Percentiles rank a stretch among this genome's conserved stretches.
These are phyloP conservation scores for Cephus pulcher DNA, from an alignment of 2,888 invertebrate genomes.

Conservation along the genomic window DNA sequence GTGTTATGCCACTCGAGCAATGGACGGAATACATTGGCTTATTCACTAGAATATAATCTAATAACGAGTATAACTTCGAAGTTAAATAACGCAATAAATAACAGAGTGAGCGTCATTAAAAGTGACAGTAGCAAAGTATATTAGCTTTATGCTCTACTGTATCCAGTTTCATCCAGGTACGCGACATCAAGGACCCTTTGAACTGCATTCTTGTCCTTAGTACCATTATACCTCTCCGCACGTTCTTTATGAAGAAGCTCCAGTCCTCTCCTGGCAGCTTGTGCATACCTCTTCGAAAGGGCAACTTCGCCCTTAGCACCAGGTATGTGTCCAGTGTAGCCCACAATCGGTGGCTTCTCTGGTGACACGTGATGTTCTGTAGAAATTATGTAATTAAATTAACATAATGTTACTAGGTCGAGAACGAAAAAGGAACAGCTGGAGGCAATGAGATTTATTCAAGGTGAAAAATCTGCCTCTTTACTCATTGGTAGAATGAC, in stretches of 20 bases:
- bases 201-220: slow-evolving; percentile 28
- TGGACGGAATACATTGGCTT: neutral
- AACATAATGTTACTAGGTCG: neutral
- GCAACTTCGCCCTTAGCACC: slow-evolving; percentile 77
- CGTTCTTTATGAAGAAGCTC: slow-evolving; percentile 72
- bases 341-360: slow-evolving; percentile 78
- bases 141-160: slow-evolving; percentile 25
- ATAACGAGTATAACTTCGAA: neutral
- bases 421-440: neutral
- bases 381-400: slow-evolving; percentile 18
- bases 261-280: slow-evolving; percentile 75
- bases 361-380: slow-evolving; percentile 73
- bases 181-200: slow-evolving; percentile 41
- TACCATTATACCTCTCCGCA: slow-evolving; percentile 60
- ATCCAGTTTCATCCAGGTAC: slow-evolving; percentile 43
- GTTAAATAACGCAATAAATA: neutral
- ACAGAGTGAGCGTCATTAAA: neutral
- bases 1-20: neutral
- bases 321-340: slow-evolving; percentile 81
- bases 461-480: neutral
- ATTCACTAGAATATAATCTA: neutral
- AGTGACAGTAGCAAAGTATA: neutral
- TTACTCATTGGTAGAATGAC: neutral
- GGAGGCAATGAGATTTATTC: neutral
- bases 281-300: slow-evolving; percentile 76